phyloP scores from a whole-genome alignment of 2,113 vertebrate species.

The Motacilla alba region DNA sequence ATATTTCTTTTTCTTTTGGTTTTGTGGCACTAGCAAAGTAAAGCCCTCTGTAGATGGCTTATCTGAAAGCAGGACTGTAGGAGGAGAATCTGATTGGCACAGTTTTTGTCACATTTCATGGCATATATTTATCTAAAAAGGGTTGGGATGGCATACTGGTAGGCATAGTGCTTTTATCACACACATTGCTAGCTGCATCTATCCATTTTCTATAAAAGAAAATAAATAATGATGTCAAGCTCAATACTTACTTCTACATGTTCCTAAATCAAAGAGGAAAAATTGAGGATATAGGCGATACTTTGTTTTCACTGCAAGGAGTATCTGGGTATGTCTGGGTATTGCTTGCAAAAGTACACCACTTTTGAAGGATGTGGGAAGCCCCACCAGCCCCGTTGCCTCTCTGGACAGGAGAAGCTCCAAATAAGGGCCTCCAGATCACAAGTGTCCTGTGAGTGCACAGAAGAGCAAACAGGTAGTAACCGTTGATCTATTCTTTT shows the following conservation, averaged over 20 bases:
- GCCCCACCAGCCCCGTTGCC: neutral
- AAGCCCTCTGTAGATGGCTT: neutral
- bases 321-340: neutral
- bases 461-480: neutral
- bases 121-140: neutral
- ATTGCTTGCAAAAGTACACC: neutral
- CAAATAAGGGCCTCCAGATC: neutral
- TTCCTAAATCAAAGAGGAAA: neutral
- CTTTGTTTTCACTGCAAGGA: neutral
- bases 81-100: neutral
- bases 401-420: neutral
- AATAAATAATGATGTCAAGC: neutral
- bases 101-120: neutral
- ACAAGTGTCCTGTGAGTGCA: neutral
- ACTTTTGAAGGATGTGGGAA: neutral
- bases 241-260: neutral
- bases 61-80: neutral
- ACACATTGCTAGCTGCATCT: neutral
- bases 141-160: neutral
- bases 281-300: neutral
- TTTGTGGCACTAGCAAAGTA: neutral
- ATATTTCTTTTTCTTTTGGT: neutral
- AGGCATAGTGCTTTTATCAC: neutral
- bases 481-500: neutral
- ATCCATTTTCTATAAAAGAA: neutral